These are phyloP conservation scores for Pteruthius melanotis DNA, from an alignment of 2,113 vertebrate genomes.

Conservation along the genomic window DNA sequence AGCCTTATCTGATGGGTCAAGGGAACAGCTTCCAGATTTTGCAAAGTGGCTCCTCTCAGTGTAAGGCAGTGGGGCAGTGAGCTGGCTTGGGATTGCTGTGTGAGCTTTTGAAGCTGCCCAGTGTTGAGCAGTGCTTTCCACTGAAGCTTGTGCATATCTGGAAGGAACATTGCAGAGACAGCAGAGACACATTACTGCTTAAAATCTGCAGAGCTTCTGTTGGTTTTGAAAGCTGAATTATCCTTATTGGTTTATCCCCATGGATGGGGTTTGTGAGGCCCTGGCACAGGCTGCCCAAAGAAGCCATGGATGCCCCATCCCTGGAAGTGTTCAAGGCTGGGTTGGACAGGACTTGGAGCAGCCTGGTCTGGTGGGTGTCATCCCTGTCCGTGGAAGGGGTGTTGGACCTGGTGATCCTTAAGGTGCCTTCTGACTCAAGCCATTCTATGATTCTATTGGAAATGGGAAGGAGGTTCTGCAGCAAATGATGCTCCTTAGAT, in stretches of 20 bases:
- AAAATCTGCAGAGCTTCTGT: neutral
- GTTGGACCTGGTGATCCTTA: neutral
- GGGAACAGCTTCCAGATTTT: neutral
- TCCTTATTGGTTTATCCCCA: neutral
- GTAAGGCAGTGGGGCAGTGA: neutral
- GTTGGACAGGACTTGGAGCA: neutral
- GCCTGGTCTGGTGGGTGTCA: neutral
- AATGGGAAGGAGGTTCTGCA: neutral
- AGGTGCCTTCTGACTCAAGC: neutral
- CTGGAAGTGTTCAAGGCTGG: neutral
- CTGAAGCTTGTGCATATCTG: neutral
- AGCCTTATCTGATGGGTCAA: slow-evolving; percentile 34
- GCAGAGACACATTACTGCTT: neutral
- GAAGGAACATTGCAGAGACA: neutral
- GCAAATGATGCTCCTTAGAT: neutral
- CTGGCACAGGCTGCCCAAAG: neutral
- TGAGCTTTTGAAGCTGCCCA: neutral
- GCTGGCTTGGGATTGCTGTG: neutral
- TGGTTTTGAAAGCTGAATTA: neutral
- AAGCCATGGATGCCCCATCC: neutral
- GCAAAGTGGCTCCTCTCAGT: neutral
- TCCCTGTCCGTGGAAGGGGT: neutral
- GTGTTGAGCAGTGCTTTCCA: accelerated
- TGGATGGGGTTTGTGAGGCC: neutral
- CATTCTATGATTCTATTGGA: neutral